These are phyloP conservation scores for Corticium candelabrum DNA, from an alignment of 37 sponge, comb jelly and placozoan genomes.

Conservation along the genomic window DNA sequence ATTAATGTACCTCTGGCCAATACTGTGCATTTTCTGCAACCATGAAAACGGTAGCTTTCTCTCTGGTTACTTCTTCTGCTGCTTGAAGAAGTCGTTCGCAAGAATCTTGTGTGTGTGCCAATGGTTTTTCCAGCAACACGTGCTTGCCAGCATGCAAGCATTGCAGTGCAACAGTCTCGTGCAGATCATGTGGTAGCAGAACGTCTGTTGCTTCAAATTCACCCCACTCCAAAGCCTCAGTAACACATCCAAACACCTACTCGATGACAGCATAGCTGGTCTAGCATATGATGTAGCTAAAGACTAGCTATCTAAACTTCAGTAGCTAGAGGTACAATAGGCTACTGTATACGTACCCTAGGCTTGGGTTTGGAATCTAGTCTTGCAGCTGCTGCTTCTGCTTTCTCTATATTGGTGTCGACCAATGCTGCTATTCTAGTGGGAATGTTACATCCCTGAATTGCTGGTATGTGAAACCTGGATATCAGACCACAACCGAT, in stretches of 20 bases:
- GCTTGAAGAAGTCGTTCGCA: conserved; percentile 11
- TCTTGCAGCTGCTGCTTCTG: too few relatives aligned
- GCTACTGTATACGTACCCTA: too few relatives aligned
- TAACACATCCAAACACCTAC: background rate
- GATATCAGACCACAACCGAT: too few relatives aligned
- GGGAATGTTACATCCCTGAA: too few relatives aligned
- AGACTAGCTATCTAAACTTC: too few relatives aligned
- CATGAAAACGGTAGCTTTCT: conserved; percentile 22
- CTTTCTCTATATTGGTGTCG: too few relatives aligned
- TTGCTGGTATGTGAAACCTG: too few relatives aligned
- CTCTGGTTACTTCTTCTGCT: background rate
- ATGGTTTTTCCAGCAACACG: conserved; percentile 49
- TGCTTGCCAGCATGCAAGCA: conserved; percentile 31
- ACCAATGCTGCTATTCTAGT: too few relatives aligned
- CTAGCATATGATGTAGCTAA: too few relatives aligned
- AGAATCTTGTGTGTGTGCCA: conserved; percentile 27
- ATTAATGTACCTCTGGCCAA: conserved; percentile 39
- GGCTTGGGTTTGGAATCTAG: too few relatives aligned
- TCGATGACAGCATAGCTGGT: too few relatives aligned
- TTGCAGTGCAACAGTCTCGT: conserved; percentile 15
- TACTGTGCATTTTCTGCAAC: conserved; percentile 28
- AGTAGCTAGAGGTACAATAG: too few relatives aligned
- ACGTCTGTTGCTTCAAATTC: conserved; percentile 27
- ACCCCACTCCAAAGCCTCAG: background rate
- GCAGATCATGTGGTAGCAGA: conserved; percentile 44